Percentiles rank a stretch among this genome's conserved stretches.
Evolutionary conservation across 2,888 invertebrate genomes (phyloP).

Genomic region (Drosophila cracens): DNA sequence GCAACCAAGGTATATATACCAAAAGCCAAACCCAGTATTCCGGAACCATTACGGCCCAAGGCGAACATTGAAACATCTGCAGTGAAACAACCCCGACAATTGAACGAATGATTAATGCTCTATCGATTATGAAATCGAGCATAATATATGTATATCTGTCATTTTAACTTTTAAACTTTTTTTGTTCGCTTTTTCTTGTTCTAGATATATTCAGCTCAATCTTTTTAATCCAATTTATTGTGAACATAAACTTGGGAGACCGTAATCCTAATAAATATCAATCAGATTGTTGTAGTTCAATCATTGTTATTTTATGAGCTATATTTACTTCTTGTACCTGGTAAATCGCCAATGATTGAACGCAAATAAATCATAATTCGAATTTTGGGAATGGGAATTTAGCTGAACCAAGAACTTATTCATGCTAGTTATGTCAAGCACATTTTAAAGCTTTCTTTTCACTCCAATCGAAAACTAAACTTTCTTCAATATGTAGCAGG

Average conservation of each 20-base stretch:
- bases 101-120: constrained; percentile 11
- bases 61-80: constrained; percentile 29
- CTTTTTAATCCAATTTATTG: not conserved
- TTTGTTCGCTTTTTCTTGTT: not conserved
- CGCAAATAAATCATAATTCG: not conserved
- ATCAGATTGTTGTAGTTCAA: not conserved
- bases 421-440: too few relatives aligned
- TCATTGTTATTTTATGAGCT: not conserved
- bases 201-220: not conserved
- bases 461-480: not conserved
- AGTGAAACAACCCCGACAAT: constrained; percentile 23
- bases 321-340: not conserved
- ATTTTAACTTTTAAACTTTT: too few relatives aligned
- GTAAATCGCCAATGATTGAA: not conserved
- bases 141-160: not conserved
- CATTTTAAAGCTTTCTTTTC: too few relatives aligned
- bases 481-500: not conserved
- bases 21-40: not conserved
- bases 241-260: not conserved
- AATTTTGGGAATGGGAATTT: not conserved
- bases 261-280: not conserved
- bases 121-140: not conserved
- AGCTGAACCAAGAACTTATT: not conserved
- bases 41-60: constrained; percentile 1
- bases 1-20: not conserved